Evolutionary conservation across 2,113 vertebrate species (phyloP).

Genomic region (Channa argus): DNA sequence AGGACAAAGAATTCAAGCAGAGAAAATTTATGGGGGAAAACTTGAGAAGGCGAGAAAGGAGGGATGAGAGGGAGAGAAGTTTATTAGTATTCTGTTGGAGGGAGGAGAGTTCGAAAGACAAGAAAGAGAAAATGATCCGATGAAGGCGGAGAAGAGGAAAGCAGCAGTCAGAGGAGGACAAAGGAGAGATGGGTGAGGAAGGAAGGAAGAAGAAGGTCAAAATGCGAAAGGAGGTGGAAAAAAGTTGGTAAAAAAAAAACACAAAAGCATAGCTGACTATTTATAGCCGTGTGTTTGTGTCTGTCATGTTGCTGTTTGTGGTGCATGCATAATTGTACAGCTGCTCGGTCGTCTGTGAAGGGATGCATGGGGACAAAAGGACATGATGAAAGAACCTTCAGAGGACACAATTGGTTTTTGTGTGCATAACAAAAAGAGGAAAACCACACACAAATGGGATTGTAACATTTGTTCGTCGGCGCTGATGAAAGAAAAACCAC

Average conservation of each 20-base stretch:
- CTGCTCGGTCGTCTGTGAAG: slow-evolving; percentile 19
- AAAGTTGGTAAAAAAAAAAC: slow-evolving; percentile 21
- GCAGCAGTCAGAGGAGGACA: background rate
- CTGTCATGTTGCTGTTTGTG: slow-evolving; percentile 4
- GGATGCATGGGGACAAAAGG: slow-evolving; percentile 20
- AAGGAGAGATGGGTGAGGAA: slow-evolving; percentile 14
- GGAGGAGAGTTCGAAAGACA: slow-evolving; percentile 13
- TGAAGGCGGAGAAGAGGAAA: background rate
- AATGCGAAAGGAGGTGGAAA: slow-evolving; percentile 26
- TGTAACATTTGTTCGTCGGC: too few relatives aligned
- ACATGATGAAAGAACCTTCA: slow-evolving; percentile 2
- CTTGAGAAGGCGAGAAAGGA: slow-evolving; percentile 11
- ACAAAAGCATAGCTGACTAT: slow-evolving; percentile 47
- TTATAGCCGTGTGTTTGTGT: slow-evolving; percentile 42
- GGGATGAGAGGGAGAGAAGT: slow-evolving; percentile 1
- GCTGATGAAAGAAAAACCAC: background rate
- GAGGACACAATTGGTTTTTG: slow-evolving; percentile 26
- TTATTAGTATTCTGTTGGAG: slow-evolving; percentile 56
- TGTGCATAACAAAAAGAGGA: background rate
- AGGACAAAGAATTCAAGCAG: slow-evolving; percentile 63
- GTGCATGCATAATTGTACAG: slow-evolving; percentile 28
- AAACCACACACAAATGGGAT: background rate
- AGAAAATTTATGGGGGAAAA: slow-evolving; percentile 59
- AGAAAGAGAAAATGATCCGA: background rate
- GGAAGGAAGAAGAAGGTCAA: slow-evolving; percentile 1